Base-by-base conservation (phyloP, 2,113 vertebrate genomes). In the Sinosuthora webbiana region DNA sequence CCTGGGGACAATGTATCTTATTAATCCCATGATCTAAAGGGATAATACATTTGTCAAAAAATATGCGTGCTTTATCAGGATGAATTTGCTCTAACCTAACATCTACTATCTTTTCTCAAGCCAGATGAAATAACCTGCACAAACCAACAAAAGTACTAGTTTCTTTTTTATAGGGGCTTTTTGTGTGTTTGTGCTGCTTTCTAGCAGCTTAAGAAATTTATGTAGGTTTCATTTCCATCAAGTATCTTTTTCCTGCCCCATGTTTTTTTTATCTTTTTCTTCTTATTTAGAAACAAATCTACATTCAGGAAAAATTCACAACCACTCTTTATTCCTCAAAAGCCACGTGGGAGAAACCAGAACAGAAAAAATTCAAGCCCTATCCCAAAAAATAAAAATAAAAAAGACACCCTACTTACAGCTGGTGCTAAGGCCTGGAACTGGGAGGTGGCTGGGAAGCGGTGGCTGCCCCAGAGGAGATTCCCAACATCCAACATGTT, bases 1-100 rank as follows among this genome's bases (percentile, higher is more conserved):
- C 35, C 52, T 50, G 39, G 25, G 41, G n/a, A 94, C 10, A 37
- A 79, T 1, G 30, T 9, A 69, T 41, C 15, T 57, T 65, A 50
- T 83, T 87, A 87, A 91, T 57, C 19, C n/a, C 39, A 39, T 31
- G 23, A 91, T 87, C 78, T 87, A 93, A 93, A 85, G 50, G 77
- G 74, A 94, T 76, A 93, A 93, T 15, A 76, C 9, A 28, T 89
- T 76, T 57, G 23, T 88, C 55, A 88, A 77, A 90, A 85, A 62
- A 57, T 14, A 28, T 0, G 3, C 35, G 18, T 42, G 42, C 13
- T 88, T 90, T 70, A 80, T 45, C 49, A 87, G 50, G 31, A 85
- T 47, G 12, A 89, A 94, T 94, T 92, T 76, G 8, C 56, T 92
- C 15, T 44, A 92, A 70, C 39, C 11, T 67, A 93, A 68, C 33